Base-by-base conservation (phyloP, 2,888 invertebrate genomes). In the Hypomecis punctinalis region DNA sequence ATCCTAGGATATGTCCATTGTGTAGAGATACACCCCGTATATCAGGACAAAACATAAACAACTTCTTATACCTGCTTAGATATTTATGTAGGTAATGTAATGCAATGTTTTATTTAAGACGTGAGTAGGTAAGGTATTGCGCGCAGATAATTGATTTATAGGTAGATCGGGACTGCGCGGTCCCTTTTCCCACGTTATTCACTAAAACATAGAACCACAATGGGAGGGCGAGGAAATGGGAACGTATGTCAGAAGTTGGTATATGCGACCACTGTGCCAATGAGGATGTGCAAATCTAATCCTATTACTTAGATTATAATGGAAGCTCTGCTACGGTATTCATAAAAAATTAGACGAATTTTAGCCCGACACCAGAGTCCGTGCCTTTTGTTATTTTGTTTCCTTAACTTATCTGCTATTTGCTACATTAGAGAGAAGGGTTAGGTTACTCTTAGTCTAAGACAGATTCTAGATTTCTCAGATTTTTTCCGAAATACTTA, bases 71-170 rank as follows among this genome's bases (percentile, higher is more conserved):
- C 37, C 11, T 46, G 46, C 56, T 3, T 33, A 40, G 33, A 45
- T 36, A 13, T 9, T 11, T 56, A 48, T 13, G 43, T 59, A 45
- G 36, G 36, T n/a, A 53, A 64, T 39, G 65, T 64, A 57, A 60
- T 66, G 65, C 60, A 63, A 81, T 78, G 77, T 78, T 77, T 80
- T 81, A 80, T 79, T 78, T 75, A 77, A 74, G 74, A 63, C 76
- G 75, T 76, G 76, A 73, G 64, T 55, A 57, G 47, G 76, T 79
- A 82, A 82, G 74, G 76, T 82, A 84, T 80, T 74, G 78, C 80
- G 75, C 74, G 78, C 76, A 80, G 80, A 82, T 86, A 84, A 85
- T 84, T 87, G 87, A 90, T 90, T 88, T 90, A 89, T 88, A 79
- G 81, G 82, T 79, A 86, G 81, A 83, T 83, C 76, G 88, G 88